These are phyloP conservation scores for Phaethornis superciliosus DNA, from an alignment of 2,113 vertebrate species.

Conservation along the genomic window DNA sequence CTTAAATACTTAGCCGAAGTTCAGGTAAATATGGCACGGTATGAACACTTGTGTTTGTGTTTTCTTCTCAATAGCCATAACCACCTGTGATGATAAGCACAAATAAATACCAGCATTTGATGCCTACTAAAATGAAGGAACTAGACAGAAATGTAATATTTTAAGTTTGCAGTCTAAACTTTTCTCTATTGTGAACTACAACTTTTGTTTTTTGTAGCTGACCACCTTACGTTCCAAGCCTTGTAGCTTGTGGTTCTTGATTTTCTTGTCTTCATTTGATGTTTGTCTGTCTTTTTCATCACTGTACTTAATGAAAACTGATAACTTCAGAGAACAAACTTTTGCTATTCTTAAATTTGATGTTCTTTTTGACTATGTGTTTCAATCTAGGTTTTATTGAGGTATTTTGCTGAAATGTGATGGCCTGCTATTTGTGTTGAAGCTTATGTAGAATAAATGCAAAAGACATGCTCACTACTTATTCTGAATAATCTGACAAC, in stretches of 20 bases:
- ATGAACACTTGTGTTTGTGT: background rate
- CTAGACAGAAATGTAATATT: background rate
- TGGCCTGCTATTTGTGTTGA: background rate
- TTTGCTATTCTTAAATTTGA: background rate
- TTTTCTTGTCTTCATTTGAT: background rate
- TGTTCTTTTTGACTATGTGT: background rate
- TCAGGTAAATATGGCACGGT: background rate
- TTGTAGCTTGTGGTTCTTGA: background rate
- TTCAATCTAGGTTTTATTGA: background rate
- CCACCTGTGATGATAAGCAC: background rate
- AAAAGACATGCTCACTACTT: accelerated
- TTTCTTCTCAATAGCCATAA: background rate
- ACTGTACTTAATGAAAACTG: background rate
- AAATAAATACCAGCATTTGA: background rate
- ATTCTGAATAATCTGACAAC: background rate
- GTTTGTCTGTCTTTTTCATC: background rate
- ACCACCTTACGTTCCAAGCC: background rate
- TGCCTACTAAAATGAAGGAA: background rate
- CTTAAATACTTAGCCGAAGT: background rate
- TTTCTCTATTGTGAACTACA: background rate
- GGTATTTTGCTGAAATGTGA: background rate
- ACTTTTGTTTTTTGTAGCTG: background rate
- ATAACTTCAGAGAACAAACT: background rate
- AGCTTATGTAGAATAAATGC: background rate
- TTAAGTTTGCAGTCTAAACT: background rate